Base-by-base conservation (phyloP, 2,888 invertebrate species). In the Anthoptus insignis region DNA sequence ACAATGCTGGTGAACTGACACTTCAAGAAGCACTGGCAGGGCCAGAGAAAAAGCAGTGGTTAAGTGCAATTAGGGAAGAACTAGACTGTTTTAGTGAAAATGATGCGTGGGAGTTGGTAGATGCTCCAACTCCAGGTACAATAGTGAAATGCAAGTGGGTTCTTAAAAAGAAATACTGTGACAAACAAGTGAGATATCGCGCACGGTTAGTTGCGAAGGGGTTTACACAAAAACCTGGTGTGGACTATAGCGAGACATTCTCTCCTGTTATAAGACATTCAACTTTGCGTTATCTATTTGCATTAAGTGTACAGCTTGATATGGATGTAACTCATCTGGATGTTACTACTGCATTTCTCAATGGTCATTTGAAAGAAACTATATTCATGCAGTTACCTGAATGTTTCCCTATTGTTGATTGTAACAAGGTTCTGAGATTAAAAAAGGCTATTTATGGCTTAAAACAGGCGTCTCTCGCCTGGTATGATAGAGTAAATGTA, bases 231-330 rank as follows among this genome's bases (percentile, higher is more conserved):
- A 56, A 19, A 66, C 13, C 45, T 2, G 64, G 68, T 42, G 13
- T 65, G 6, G 70, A 66, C 45, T 70, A 59, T 57, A 67, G 67
- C 21, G 64, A 32, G 11, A 32, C 66, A 21, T 71, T 70, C 49
- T 71, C 73, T 1, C 71, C 73, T 11, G 69, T 73, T 22, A 11
- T 71, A 9, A 24, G 63, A n/a, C 53, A 69, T 56, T 68, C 68
- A 5, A 68, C 68, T 3, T 19, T 47, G 21, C 16, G 47, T 16
- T 47, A 21, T 16, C 21, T 47, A 47, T 47, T 47, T 21, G 47
- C 68, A 22, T 32, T 65, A 11, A 14, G 37, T 45, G 65, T 65
- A 9, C 39, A 59, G 22, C 19, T 49, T 4, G 34, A 49, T 16
- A 22, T 66, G 13, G 34, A 64, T 39, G 61, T 54, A 16, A 66